Conservation (phyloP, 2,797 vertebrate species). For the Falco novaeseelandiae region DNA sequence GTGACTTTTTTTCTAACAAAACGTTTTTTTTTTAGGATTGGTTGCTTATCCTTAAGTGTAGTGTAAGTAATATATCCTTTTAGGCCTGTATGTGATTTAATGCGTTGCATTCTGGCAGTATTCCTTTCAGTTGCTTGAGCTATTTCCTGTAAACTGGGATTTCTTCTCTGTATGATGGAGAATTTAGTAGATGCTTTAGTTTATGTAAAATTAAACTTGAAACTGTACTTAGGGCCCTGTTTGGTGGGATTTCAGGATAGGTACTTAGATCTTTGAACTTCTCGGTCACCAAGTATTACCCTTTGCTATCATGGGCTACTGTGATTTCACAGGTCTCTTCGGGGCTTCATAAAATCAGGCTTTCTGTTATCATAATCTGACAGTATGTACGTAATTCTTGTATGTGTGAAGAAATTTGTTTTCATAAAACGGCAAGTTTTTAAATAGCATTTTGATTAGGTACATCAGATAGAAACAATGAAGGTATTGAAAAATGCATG, state of each 20-base stretch:
- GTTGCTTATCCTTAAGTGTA: neutral
- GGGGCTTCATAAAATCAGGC: neutral
- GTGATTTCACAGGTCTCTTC: neutral
- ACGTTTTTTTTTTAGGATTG: neutral
- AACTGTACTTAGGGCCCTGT: neutral
- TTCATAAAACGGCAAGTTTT: neutral
- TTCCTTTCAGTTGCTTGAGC: neutral
- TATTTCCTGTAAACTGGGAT: neutral
- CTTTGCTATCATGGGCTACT: neutral
- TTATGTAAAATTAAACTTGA: neutral
- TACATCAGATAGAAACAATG: neutral
- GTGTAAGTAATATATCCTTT: neutral
- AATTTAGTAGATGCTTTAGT: neutral
- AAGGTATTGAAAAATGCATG: neutral
- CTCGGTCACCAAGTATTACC: neutral
- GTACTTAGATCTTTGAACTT: neutral
- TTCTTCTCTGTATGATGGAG: neutral
- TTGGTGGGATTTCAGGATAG: neutral
- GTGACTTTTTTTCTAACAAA: neutral
- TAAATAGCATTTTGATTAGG: neutral
- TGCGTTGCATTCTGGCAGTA: neutral
- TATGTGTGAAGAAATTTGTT: neutral
- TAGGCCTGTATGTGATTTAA: neutral
- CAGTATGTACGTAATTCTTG: neutral
- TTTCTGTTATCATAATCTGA: neutral